These are phyloP conservation scores for Calephelis perditalis DNA, from an alignment of 2,888 invertebrate species.

Conservation along the genomic window DNA sequence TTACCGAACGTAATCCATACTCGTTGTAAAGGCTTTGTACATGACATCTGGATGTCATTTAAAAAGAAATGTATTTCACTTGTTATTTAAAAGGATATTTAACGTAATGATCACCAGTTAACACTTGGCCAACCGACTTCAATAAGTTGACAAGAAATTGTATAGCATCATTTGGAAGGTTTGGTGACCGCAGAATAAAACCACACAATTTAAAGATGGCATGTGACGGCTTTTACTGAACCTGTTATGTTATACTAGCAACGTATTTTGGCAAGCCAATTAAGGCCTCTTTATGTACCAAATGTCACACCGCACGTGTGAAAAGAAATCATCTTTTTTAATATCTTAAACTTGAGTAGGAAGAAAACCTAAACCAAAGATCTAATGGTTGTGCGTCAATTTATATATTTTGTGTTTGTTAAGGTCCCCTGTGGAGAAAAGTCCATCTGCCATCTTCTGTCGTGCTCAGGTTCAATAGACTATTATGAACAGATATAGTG, in stretches of 20 bases:
- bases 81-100: not conserved
- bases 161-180: slow-evolving; percentile 47
- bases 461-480: too few relatives aligned
- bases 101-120: slow-evolving; percentile 44
- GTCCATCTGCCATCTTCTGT: too few relatives aligned
- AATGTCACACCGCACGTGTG: not conserved
- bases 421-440: too few relatives aligned
- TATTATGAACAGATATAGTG: too few relatives aligned
- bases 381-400: too few relatives aligned
- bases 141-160: slow-evolving; percentile 55
- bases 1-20: too few relatives aligned
- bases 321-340: too few relatives aligned
- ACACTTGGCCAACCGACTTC: slow-evolving; percentile 53
- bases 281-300: slow-evolving; percentile 5
- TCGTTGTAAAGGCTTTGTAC: not conserved
- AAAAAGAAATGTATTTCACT: slow-evolving; percentile 1
- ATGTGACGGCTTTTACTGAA: slow-evolving; percentile 47
- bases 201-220: slow-evolving; percentile 59
- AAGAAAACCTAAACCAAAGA: too few relatives aligned
- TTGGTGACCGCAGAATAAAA: slow-evolving; percentile 64
- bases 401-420: too few relatives aligned
- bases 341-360: too few relatives aligned
- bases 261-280: slow-evolving; percentile 42
- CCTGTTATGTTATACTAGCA: slow-evolving; percentile 40
- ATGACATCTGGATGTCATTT: not conserved